A percentile compares a stretch with the other conserved stretches of the same genome.
These are phyloP conservation scores for Uropsilus gracilis DNA, from an alignment of 2,113 vertebrate species.

Conservation along the genomic window DNA sequence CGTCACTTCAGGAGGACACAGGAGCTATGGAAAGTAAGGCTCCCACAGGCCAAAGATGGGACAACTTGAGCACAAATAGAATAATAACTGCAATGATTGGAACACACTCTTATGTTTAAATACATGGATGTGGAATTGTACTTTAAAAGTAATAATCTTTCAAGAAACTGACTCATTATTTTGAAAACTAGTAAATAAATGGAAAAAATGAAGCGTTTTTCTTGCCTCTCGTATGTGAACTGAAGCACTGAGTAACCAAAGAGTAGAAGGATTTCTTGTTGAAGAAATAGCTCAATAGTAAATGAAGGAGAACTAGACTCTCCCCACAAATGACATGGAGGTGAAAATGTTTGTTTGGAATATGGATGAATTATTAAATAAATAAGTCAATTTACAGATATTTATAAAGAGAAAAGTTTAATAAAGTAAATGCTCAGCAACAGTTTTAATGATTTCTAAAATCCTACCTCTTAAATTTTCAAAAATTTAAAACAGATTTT, in stretches of 20 bases:
- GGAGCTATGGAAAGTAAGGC: not conserved
- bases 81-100: not conserved
- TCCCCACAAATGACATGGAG: not conserved
- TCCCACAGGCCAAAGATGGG: not conserved
- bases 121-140: not conserved
- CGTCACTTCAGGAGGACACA: not conserved
- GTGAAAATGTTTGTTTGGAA: not conserved
- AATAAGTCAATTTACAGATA: not conserved
- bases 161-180: not conserved
- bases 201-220: not conserved
- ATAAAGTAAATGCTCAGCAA: not conserved
- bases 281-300: not conserved
- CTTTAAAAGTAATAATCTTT: not conserved
- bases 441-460: not conserved
- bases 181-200: constrained; percentile 3
- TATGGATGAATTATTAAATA: not conserved
- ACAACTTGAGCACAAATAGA: not conserved
- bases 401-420: constrained; percentile 2
- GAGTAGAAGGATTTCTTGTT: not conserved
- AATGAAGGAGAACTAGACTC: not conserved
- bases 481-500: not conserved
- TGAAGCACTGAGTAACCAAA: not conserved
- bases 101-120: not conserved
- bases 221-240: not conserved
- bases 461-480: not conserved